phyloP scores from a whole-genome alignment of 2,113 vertebrate species.

The Salvelinus namaycush region DNA sequence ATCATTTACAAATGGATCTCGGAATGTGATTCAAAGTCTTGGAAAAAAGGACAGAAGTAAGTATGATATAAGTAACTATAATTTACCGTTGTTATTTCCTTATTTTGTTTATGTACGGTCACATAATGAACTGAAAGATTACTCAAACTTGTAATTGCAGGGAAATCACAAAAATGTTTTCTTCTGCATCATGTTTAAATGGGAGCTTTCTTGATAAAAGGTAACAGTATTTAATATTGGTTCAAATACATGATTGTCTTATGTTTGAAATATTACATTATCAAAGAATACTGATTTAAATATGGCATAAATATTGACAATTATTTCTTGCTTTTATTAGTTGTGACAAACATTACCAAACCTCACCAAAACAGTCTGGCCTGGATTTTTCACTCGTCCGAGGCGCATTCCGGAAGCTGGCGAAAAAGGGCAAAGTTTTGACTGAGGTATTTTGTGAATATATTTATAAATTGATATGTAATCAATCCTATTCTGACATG shows the following conservation, averaged over 20 bases:
- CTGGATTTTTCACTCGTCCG: conserved; percentile 39
- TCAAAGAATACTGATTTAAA: neutral
- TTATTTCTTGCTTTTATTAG: conserved; percentile 29
- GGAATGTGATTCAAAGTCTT: conserved; percentile 23
- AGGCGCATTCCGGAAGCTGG: conserved; percentile 44
- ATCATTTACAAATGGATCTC: conserved; percentile 34
- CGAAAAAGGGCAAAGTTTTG: conserved; percentile 9
- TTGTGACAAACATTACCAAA: conserved; percentile 60
- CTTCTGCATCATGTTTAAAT: conserved; percentile 57
- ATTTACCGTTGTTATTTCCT: neutral
- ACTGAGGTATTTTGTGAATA: conserved; percentile 41
- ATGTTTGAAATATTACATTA: neutral
- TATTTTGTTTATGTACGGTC: neutral
- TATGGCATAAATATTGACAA: neutral
- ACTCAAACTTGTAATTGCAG: conserved; percentile 33
- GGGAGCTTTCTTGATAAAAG: conserved; percentile 60
- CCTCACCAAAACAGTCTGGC: conserved; percentile 41
- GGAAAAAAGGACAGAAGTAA: conserved; percentile 43
- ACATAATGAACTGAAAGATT: neutral
- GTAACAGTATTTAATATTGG: conserved; percentile 34
- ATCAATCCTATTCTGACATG: neutral
- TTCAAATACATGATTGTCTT: too few relatives aligned
- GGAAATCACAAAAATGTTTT: conserved; percentile 56
- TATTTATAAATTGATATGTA: neutral
- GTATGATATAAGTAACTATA: neutral